Evolutionary conservation across 2,797 vertebrate species (phyloP), one percentile per base, ranked within the genome.

Genomic region (Lithobates sylvaticus): DNA sequence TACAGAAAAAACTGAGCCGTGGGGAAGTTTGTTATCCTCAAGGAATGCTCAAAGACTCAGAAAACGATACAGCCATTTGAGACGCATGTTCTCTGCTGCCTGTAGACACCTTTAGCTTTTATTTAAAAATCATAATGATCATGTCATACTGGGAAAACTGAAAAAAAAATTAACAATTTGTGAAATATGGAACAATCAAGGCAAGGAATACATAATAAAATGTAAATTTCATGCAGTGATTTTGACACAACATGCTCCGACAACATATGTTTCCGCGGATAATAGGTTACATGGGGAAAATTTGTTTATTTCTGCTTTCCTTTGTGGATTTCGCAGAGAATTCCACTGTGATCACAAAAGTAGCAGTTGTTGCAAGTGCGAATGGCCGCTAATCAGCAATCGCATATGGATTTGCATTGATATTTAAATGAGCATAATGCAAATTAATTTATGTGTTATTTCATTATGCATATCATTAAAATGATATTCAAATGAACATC

Each of bases 361-460:
- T 65, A 65, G 69, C 70, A 44, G 70, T 74, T 82, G 70, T n/a
- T 73, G 70, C 34, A 32, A 64, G n/a, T 64, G 80, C 69, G 61
- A 82, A 44, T 65, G 54, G 80, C n/a, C 80, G 39, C 80, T 82
- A 82, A 82, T 81, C 58, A 81, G 79, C 79, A 81, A 81, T 81
- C 58, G 34, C 58, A 81, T 72, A 81, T 73, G 58, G 50, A 42
- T 32, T 74, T 23, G 50, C 50, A 82, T 74, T 82, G 80, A 82
- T 82, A 82, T 82, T 82, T 13, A 73, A 82, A 82, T 81, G 68
- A 81, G 79, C 15, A 61, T 32, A 32, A 81, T 81, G 79, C 54
- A 82, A 61, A 73, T 74, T 73, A 73, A 82, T 65, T 44, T 73
- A n/a, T 74, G 80, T 42, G 70, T 82, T 65, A 71, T 68, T 83